Percentiles rank a stretch among this genome's conserved stretches.
Evolutionary conservation across 2,888 invertebrate species (phyloP).

Genomic region (Scaptomyza polygonia): DNA sequence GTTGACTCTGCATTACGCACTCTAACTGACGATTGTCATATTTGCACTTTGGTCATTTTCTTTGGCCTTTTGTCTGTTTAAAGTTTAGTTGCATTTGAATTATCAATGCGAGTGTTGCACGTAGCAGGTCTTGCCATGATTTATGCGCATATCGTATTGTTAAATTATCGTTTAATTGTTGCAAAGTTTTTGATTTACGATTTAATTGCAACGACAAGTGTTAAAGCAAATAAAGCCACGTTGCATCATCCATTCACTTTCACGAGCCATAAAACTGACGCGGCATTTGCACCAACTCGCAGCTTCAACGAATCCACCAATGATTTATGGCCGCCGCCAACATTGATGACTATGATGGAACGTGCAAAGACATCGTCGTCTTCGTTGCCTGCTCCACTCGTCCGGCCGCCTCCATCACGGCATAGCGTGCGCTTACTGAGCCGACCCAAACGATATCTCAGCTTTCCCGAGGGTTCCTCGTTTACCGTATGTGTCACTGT

Average conservation of each 20-base stretch:
- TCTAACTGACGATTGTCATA: constrained; percentile 76
- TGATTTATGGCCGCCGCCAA: constrained; percentile 72
- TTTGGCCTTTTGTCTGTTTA: constrained; percentile 12
- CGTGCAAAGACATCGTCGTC: constrained; percentile 57
- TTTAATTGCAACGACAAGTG: constrained; percentile 76
- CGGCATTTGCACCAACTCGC: neutral
- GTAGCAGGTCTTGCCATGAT: constrained; percentile 54
- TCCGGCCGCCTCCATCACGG: constrained; percentile 4
- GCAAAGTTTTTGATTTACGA: constrained; percentile 77
- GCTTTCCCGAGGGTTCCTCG: constrained; percentile 86
- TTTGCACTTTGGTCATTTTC: constrained; percentile 71
- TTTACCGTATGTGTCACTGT: constrained; percentile 85
- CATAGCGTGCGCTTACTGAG: constrained; percentile 55
- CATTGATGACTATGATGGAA: constrained; percentile 77
- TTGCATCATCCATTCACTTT: constrained; percentile 18
- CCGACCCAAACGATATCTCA: constrained; percentile 84
- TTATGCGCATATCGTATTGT: constrained; percentile 68
- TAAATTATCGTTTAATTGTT: constrained; percentile 78
- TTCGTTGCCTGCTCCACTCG: constrained; percentile 11
- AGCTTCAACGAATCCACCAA: constrained; percentile 42
- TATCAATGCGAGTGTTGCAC: constrained; percentile 27
- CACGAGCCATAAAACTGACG: constrained; percentile 20
- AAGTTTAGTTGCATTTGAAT: constrained; percentile 33
- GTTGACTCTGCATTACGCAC: constrained; percentile 38
- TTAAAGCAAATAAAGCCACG: constrained; percentile 36